Base-by-base conservation (phyloP, 2,797 vertebrate species). In the Centropyge bicolor region DNA sequence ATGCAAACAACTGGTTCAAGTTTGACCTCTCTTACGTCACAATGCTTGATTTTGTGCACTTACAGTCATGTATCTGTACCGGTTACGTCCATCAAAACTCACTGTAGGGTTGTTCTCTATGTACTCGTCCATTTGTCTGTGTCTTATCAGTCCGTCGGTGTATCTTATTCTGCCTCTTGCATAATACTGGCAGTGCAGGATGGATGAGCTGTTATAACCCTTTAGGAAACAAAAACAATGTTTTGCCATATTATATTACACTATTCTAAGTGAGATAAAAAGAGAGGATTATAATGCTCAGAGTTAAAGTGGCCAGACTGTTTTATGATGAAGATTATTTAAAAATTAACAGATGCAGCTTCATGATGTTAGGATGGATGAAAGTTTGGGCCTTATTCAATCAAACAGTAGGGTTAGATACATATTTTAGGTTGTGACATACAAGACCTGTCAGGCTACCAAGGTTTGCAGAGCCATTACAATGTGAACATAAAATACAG, bases 141-240 rank as follows among this genome's bases (percentile, higher is more conserved):
- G 86, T 89, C 75, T 87, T 74, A 77, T 76, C 80, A 67, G 82
- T 83, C 81, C 57, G 81, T 81, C 68, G n/a, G 71, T 77, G 80
- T 86, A 62, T 85, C 76, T 80, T 65, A 66, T 71, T 81, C 84
- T 85, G 82, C 68, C 83, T 81, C 65, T 80, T 85, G 75, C 70
- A 67, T 80, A 76, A 79, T 41, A 73, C 45, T 72, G 70, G 76
- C 83, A 70, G 76, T 27, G 41, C 62, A 76, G 70, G 70, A 62
- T 65, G 49, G 73, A 55, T 46, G 68, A 86, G 54, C 67, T 87
- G 56, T 83, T 82, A 69, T 80, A 76, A 75, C 65, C 41, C 76
- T 63, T 63, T 72, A 65, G 41, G 51, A 49, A 86, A 76, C 66
- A 76, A 22, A 89, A 76, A 70, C 67, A 66, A 80, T 48, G 56